A percentile compares a stretch with the other conserved stretches of the same genome.
phyloP scores from a whole-genome alignment of 1,140 invertebrate genomes.

The Drosophila grimshawi region DNA sequence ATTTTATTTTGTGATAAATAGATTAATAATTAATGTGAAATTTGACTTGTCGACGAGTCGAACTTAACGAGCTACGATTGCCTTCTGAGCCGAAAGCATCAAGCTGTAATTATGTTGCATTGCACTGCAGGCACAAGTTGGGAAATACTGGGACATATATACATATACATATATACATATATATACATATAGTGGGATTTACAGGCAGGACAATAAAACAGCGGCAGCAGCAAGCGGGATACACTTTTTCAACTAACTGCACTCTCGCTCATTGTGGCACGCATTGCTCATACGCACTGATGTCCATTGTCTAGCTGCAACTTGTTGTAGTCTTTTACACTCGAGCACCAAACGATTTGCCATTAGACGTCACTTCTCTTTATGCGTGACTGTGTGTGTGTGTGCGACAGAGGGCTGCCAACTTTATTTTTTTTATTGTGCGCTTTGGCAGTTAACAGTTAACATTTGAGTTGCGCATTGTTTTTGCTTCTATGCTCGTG shows the following conservation, averaged over 20 bases:
- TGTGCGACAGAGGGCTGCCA: constrained; percentile 27
- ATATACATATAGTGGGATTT: constrained; percentile 33
- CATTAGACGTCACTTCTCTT: constrained; percentile 25
- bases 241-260: constrained; percentile 20
- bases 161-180: constrained; percentile 5
- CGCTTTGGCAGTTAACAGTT: constrained; percentile 47
- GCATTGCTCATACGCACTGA: constrained; percentile 40
- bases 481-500: constrained; percentile 27
- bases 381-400: constrained; percentile 16
- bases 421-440: constrained; percentile 31
- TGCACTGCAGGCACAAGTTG: constrained; percentile 19
- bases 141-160: constrained; percentile 14
- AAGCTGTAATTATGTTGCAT: constrained; percentile 73
- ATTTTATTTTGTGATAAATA: not conserved
- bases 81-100: constrained; percentile 58
- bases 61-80: constrained; percentile 59
- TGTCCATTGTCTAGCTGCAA: constrained; percentile 48
- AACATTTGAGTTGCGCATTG: constrained; percentile 50
- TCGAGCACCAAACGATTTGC: constrained; percentile 33
- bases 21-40: not conserved
- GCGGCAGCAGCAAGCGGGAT: not conserved
- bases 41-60: constrained; percentile 9
- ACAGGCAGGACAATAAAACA: constrained; percentile 8
- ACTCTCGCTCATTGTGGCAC: constrained; percentile 18
- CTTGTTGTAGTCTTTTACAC: constrained; percentile 43